Conservation (phyloP, 2,888 invertebrate species). For the Salticus scenicus region DNA sequence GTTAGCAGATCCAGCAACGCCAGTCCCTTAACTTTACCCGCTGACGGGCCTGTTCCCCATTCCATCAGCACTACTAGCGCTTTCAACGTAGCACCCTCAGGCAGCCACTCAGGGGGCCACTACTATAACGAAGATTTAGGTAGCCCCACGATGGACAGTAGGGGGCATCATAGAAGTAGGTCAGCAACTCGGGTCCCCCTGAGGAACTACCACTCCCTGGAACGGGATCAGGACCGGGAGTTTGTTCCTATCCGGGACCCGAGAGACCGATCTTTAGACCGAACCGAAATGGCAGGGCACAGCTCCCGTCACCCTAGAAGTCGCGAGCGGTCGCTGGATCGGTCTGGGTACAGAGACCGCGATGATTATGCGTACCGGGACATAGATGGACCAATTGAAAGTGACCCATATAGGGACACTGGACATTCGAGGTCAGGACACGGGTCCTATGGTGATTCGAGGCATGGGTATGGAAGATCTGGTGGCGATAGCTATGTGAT, state of each 20-base stretch:
- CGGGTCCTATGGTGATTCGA: slow-evolving; percentile 56
- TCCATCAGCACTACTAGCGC: slow-evolving; percentile 69
- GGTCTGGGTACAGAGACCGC: slow-evolving; percentile 75
- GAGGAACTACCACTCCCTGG: slow-evolving; percentile 80
- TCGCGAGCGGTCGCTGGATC: slow-evolving; percentile 82
- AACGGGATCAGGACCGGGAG: slow-evolving; percentile 84
- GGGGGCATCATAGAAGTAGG: slow-evolving; percentile 67
- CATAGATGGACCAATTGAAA: slow-evolving; percentile 48
- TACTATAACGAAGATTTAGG: slow-evolving; percentile 70
- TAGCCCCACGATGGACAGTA: slow-evolving; percentile 70
- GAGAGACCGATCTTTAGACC: slow-evolving; percentile 82
- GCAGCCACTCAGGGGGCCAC: slow-evolving; percentile 47
- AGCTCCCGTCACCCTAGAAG: slow-evolving; percentile 71
- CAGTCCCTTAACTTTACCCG: slow-evolving; percentile 71
- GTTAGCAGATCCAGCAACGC: slow-evolving; percentile 71
- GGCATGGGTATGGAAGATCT: slow-evolving; percentile 57
- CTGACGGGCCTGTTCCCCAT: slow-evolving; percentile 68
- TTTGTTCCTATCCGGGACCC: slow-evolving; percentile 87
- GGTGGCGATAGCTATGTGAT: slow-evolving; percentile 83
- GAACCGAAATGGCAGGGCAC: slow-evolving; percentile 73
- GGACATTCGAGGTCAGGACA: slow-evolving; percentile 28
- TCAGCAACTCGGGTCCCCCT: slow-evolving; percentile 69
- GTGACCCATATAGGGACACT: slow-evolving; percentile 54
- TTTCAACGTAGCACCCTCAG: slow-evolving; percentile 62
- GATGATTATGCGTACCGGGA: slow-evolving; percentile 71